Evolutionary conservation across 2,797 vertebrate species (phyloP), one percentile per base, ranked within the genome.

Genomic region (Enteromius viviparus): DNA sequence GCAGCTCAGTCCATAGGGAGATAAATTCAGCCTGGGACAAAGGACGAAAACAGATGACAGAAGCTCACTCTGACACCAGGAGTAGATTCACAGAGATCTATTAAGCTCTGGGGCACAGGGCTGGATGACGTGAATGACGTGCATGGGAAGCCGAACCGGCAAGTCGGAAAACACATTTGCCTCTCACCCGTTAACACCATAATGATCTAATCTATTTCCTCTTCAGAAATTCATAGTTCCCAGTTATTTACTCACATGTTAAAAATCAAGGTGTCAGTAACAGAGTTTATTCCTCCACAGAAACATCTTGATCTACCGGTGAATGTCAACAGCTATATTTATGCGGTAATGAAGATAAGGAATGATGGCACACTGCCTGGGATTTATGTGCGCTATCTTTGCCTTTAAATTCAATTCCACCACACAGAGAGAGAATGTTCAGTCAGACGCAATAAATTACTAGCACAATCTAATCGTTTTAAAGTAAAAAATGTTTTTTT

Each of bases 51-150:
- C 85, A 85, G 70, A 79, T 87, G 85, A 88, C 78, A 87, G 74
- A 85, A 77, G 84, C 76, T 77, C 45, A 74, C 34, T 78, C 47
- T 79, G 85, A 88, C 32, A 78, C 51, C 78, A 80, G 51, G 55
- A 84, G 79, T 87, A 83, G 86, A 86, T 84, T 84, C 79, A 79
- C 69, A 69, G 83, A 88, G 74, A 88, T 87, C 80, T 81, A 85
- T 84, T 85, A 71, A 84, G 84, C 81, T 79, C 60, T 21, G 12
- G 76, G 79, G 62, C 71, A 32, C 65, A 8, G n/a, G 65, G 78
- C 51, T 76, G 76, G 65, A 62, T 71, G 84, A 74, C 23, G 21
- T 76, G 74, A 85, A 83, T 81, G 83, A 84, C 78, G 49, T 55
- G 66, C 76, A 83, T 32, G n/a, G 49, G 76, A 74, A 86, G 81